phyloP scores from a whole-genome alignment of 2,113 vertebrate species.

The Limanda limanda region DNA sequence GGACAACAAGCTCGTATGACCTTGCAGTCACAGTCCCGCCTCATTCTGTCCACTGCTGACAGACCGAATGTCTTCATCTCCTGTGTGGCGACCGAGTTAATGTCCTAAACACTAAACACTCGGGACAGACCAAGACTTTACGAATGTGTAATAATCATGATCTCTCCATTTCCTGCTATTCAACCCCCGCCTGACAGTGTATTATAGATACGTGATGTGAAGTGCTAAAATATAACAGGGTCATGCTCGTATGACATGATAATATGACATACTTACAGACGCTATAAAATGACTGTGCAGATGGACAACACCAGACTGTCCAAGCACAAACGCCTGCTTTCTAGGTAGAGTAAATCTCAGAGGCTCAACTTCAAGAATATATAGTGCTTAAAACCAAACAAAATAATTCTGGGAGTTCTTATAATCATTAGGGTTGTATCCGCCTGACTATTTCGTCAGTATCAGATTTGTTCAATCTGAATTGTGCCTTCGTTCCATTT shows the following conservation, averaged over 20 bases:
- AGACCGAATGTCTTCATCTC: slow-evolving; percentile 45
- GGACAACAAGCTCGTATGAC: slow-evolving; percentile 41
- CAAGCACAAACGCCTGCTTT: neutral
- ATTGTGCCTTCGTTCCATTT: neutral
- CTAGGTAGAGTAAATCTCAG: neutral
- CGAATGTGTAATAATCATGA: slow-evolving; percentile 9
- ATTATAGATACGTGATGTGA: neutral
- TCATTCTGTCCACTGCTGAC: slow-evolving; percentile 14
- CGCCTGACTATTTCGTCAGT: too few relatives aligned
- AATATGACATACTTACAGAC: neutral
- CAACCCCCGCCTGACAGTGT: neutral
- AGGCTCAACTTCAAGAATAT: neutral
- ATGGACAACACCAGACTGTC: neutral
- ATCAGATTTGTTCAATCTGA: neutral
- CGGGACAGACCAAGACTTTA: slow-evolving; percentile 8
- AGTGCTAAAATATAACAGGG: too few relatives aligned
- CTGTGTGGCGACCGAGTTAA: neutral
- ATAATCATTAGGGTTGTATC: too few relatives aligned
- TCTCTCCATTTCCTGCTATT: neutral
- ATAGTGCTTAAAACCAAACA: neutral
- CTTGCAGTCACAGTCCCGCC: slow-evolving; percentile 38
- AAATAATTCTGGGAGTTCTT: neutral
- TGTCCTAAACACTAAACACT: slow-evolving; percentile 19
- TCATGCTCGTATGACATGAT: neutral
- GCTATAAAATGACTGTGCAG: neutral